Evolutionary conservation across 2,888 invertebrate genomes (phyloP), one percentile per base, ranked within the genome.

Genomic region (Monoplex corrugatus): DNA sequence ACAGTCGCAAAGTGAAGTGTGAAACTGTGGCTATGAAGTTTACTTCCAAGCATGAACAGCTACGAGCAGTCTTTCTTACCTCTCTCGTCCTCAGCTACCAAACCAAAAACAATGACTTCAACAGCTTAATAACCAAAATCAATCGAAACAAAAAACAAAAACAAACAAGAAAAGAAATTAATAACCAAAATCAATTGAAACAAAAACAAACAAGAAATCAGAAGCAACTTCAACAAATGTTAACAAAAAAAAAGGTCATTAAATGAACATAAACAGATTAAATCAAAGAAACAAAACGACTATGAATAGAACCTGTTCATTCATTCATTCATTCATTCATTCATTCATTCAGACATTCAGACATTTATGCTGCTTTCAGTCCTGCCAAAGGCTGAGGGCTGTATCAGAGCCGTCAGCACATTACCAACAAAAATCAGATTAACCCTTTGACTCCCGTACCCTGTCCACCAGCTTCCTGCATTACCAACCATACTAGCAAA

Each of bases 71-170:
- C 28, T 84, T 40, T n/a, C 86, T 68, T 86, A 86, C 86, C 86
- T 72, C 86, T 44, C 57, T 57, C 86, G 23, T 86, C 86, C 43
- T 86, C 86, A 16, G 86, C 86, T 86, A 86, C 2, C 13, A 40
- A 72, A 86, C 38, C 63, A 85, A 85, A 13, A 38, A 45, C 44
- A 28, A 28, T 68, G 10, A 50, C 19, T 8, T 32, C 80, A 80
- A 80, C 13, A 6, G 3, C 8, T 83, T 28, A 68, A 28, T 28
- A 5, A 75, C 35, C 83, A n/a, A 1, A n/a, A 8, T 1, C 8
- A 82, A 13, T 16, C 13, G 32, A 75, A 75, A n/a, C 83, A 35
- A 83, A n/a, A n/a, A n/a, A n/a, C n/a, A n/a, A n/a, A 50, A 85
- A 43, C 50, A 50, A n/a, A 45, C n/a, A n/a, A 85, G n/a, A 85